Conservation (phyloP, 35 echinoderm and acorn worm species). For the Amphiura filiformis region DNA sequence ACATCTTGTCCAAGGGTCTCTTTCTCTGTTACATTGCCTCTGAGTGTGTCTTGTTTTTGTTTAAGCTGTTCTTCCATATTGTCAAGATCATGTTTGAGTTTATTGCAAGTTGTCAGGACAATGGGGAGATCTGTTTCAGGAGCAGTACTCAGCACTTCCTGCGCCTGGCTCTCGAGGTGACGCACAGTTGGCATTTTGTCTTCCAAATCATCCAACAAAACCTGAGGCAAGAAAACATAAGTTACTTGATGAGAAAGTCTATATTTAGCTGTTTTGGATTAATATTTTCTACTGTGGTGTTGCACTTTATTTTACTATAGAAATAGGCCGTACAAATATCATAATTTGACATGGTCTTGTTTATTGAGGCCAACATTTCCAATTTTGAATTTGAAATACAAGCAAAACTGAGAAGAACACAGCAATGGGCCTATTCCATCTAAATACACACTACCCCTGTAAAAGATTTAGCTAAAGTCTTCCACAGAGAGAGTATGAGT, state of each 20-base stretch:
- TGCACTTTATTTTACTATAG: not conserved
- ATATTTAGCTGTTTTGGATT: no score
- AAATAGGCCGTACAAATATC: not conserved
- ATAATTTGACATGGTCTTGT: not conserved
- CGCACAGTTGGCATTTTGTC: not conserved
- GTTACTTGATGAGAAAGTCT: no score
- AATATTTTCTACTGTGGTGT: not conserved
- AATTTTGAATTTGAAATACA: no score
- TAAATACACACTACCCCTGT: no score
- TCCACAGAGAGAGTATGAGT: no score
- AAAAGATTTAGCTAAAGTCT: no score
- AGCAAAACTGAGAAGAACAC: no score
- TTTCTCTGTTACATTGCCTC: constrained; percentile 38
- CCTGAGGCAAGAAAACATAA: not conserved
- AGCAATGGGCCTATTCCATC: no score
- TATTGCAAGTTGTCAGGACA: constrained; percentile 29
- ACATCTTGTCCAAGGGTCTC: constrained; percentile 39
- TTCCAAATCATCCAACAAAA: not conserved
- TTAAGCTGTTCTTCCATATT: constrained; percentile 2
- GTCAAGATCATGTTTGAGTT: constrained; percentile 12
- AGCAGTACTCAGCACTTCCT: constrained; percentile 30
- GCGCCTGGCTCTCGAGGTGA: constrained; percentile 12
- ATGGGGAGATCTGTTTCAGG: constrained; percentile 39
- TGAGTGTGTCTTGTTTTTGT: constrained; percentile 31
- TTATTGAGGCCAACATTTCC: no score